These are phyloP conservation scores for Danio choprae DNA, from an alignment of 2,797 vertebrate genomes.

Conservation along the genomic window DNA sequence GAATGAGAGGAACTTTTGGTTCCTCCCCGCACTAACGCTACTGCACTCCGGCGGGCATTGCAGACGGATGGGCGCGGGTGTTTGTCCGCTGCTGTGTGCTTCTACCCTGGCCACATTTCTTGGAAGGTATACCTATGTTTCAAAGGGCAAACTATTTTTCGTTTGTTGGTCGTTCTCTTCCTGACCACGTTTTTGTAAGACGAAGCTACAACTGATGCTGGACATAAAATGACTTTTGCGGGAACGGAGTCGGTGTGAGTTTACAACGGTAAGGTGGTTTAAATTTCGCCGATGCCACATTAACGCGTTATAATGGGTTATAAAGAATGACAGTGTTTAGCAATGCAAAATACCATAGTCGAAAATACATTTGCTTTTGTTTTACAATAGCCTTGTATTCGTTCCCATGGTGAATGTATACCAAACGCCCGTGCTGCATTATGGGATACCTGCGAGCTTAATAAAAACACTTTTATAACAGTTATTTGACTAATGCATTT, in stretches of 20 bases:
- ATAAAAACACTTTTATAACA: background rate
- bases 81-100: background rate
- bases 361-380: conserved; percentile 33
- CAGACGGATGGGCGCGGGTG: background rate
- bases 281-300: conserved; percentile 2
- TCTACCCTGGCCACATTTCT: background rate
- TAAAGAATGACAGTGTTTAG: background rate
- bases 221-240: conserved; percentile 13
- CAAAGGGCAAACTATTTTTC: background rate
- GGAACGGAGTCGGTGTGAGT: conserved; percentile 31
- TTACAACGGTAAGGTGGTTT: conserved; percentile 56
- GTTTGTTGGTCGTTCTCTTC: background rate
- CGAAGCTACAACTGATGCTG: conserved; percentile 16
- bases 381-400: conserved; percentile 50
- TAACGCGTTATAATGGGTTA: background rate
- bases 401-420: conserved; percentile 81
- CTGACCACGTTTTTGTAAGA: background rate
- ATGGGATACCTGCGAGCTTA: conserved; percentile 25
- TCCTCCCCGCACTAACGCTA: conserved; percentile 42
- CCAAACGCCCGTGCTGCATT: conserved; percentile 44
- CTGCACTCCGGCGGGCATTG: background rate
- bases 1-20: conserved; percentile 42
- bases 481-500: background rate
- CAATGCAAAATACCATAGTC: background rate
- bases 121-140: background rate